These are phyloP conservation scores for Drosophila kambysellisi DNA, from an alignment of 2,888 invertebrate genomes.

Conservation along the genomic window DNA sequence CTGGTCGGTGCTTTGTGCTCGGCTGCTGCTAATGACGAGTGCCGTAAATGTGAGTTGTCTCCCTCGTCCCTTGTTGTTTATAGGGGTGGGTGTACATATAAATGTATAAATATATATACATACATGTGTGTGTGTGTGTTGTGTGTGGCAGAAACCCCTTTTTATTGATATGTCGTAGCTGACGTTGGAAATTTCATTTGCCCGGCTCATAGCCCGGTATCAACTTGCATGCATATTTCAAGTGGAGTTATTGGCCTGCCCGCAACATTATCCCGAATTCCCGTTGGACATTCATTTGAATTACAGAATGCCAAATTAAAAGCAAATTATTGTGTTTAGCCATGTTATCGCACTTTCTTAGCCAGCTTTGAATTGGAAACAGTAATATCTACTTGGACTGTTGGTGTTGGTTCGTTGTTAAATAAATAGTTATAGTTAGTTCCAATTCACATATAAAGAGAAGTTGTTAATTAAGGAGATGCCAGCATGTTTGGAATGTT, in stretches of 20 bases:
- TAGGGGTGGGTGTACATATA: not conserved
- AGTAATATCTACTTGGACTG: conserved; percentile 20
- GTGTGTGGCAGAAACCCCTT: conserved; percentile 32
- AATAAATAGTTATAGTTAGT: conserved; percentile 57
- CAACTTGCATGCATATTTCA: conserved; percentile 48
- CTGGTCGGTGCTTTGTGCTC: conserved; percentile 51
- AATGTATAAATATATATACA: not conserved
- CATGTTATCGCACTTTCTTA: conserved; percentile 6
- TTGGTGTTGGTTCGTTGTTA: conserved; percentile 39
- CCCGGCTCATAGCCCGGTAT: not conserved
- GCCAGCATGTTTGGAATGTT: conserved; percentile 44
- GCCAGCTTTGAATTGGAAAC: conserved; percentile 20
- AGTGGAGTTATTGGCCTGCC: conserved; percentile 62
- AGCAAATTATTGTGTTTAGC: conserved; percentile 70
- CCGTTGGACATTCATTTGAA: conserved; percentile 46
- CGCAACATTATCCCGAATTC: conserved; percentile 31
- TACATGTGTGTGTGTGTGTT: conserved; percentile 1
- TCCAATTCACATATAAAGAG: conserved; percentile 22
- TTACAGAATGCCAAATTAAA: conserved; percentile 73
- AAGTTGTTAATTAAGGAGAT: conserved; percentile 71
- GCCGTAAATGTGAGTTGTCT: conserved; percentile 54
- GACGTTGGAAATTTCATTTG: conserved; percentile 63
- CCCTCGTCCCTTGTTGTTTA: conserved; percentile 32
- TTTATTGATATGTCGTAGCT: conserved; percentile 73
- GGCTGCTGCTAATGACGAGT: conserved; percentile 77